phyloP scores from a whole-genome alignment of 2,888 invertebrate species.

The Mythimna loreyi region DNA sequence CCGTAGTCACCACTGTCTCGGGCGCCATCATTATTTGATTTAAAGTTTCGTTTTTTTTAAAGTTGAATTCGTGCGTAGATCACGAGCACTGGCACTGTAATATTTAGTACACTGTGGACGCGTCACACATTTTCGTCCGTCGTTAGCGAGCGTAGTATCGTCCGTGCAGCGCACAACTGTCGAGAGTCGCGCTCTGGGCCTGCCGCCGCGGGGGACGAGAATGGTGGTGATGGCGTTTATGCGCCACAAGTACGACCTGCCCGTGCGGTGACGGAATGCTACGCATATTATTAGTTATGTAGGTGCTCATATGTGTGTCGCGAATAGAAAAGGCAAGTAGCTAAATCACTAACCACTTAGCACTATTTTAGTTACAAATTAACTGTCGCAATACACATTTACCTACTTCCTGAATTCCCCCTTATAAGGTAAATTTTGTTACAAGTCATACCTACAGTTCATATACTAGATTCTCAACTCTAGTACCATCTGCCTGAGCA shows the following conservation, averaged over 20 bases:
- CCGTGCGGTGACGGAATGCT: conserved; percentile 73
- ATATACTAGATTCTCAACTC: not conserved
- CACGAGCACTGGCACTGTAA: conserved; percentile 83
- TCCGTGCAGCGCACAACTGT: conserved; percentile 84
- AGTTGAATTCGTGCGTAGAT: conserved; percentile 63
- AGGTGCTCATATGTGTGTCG: conserved; percentile 52
- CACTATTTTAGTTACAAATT: conserved; percentile 24
- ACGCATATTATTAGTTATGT: conserved; percentile 64
- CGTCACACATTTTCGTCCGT: conserved; percentile 81
- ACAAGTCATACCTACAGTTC: not conserved
- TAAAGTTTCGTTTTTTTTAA: conserved; percentile 63
- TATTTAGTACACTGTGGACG: conserved; percentile 80
- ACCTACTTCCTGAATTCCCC: not conserved
- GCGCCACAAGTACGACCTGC: conserved; percentile 60
- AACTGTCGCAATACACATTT: conserved; percentile 1
- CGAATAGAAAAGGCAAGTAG: conserved; percentile 36
- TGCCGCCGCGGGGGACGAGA: conserved; percentile 72
- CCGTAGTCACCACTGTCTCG: conserved; percentile 95
- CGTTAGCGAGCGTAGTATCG: conserved; percentile 80
- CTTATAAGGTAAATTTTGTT: not conserved
- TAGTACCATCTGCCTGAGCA: not conserved
- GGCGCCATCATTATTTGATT: conserved; percentile 93
- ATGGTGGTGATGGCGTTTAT: conserved; percentile 73
- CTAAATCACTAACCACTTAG: conserved; percentile 35
- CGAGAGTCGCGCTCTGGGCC: conserved; percentile 66